Percentiles rank a stretch among this genome's conserved stretches.
phyloP scores from a whole-genome alignment of 2,888 invertebrate genomes.

The Toxonevra muliebris region DNA sequence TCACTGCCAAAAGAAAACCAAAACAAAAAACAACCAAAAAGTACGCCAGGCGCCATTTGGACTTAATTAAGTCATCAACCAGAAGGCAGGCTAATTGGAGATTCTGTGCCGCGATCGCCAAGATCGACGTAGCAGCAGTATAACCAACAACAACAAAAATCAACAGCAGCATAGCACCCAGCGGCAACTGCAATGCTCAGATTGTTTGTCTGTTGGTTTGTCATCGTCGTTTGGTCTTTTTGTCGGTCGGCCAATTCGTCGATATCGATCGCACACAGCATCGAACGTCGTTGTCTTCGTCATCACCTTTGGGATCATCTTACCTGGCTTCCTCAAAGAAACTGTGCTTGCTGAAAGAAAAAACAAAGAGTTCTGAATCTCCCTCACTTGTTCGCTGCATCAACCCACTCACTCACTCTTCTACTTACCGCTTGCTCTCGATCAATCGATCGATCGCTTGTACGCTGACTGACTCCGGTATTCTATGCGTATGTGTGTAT shows the following conservation, averaged over 20 bases:
- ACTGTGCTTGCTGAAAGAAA: too few species aligned
- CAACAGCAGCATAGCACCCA: not conserved
- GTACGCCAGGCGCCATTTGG: constrained; percentile 61
- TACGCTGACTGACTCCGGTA: too few species aligned
- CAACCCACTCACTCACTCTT: too few species aligned
- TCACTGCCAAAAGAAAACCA: constrained; percentile 16
- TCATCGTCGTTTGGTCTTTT: constrained; percentile 6
- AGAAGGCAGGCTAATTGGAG: constrained; percentile 66
- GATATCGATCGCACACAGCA: constrained; percentile 7
- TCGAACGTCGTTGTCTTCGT: too few species aligned
- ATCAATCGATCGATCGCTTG: too few species aligned
- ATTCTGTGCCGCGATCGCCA: constrained; percentile 57
- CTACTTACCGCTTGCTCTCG: too few species aligned
- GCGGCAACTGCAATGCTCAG: not conserved
- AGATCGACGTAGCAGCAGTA: constrained; percentile 14
- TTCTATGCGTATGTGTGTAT: too few species aligned
- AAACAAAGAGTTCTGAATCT: too few species aligned
- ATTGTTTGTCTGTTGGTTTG: not conserved
- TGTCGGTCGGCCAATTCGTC: constrained; percentile 21
- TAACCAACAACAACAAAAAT: constrained; percentile 4
- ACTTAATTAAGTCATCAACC: constrained; percentile 67
- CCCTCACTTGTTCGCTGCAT: too few species aligned
- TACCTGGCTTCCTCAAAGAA: too few species aligned
- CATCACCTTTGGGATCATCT: too few species aligned
- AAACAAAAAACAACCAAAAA: constrained; percentile 35